Evolutionary conservation across 2,797 vertebrate genomes (phyloP).

Genomic region (Avahi laniger): DNA sequence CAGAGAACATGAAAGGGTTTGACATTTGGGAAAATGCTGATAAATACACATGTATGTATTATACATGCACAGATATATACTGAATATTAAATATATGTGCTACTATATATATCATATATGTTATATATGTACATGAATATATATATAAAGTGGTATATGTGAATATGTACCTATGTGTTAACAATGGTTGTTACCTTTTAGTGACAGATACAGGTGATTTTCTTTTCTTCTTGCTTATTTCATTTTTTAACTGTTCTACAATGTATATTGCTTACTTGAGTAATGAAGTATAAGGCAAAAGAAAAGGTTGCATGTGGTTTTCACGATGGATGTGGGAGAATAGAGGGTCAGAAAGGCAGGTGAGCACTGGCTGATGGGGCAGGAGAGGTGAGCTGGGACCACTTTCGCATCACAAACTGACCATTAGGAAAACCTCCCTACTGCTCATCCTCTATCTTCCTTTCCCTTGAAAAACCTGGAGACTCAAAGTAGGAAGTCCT

Average conservation of each 20-base stretch:
- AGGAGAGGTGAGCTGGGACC: background rate
- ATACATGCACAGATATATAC: background rate
- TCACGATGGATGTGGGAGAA: background rate
- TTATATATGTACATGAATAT: background rate
- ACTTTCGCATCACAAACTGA: background rate
- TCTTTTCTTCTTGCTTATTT: conserved; percentile 21
- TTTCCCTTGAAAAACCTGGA: background rate
- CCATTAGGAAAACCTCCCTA: background rate
- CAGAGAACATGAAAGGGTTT: background rate
- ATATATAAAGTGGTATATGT: background rate
- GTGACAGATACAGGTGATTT: background rate
- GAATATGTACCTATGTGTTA: background rate
- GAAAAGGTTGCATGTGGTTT: background rate
- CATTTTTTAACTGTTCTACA: background rate
- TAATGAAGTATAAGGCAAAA: background rate
- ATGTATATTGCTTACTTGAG: background rate
- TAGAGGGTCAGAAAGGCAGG: background rate
- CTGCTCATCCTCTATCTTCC: background rate
- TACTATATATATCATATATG: too few species aligned
- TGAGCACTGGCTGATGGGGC: background rate
- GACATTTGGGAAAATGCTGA: background rate
- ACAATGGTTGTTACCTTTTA: background rate
- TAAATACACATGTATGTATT: background rate
- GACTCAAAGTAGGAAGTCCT: background rate
- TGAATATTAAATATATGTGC: background rate